Evolutionary conservation across 2,888 invertebrate species (phyloP), one percentile per base, ranked within the genome.

Genomic region (Odontothrips loti): DNA sequence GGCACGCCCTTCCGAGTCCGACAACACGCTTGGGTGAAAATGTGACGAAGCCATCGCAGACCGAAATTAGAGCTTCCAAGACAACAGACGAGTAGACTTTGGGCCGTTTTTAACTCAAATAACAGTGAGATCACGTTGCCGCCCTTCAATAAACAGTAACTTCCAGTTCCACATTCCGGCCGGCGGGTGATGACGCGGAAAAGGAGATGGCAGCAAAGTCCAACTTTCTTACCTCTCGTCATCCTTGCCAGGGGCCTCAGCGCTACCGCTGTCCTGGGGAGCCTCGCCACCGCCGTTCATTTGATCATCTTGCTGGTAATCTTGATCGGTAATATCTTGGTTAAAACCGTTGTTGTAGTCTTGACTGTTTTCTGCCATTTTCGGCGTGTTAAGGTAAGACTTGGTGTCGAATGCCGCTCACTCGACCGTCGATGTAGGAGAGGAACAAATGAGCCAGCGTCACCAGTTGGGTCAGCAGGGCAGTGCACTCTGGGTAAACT

Each of bases 211-310:
- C 43, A 80, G 27, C 27, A 43, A 80, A 79, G 20, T 10, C 23
- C 79, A 81, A 82, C 75, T 80, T 48, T 82, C 84, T 82, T 86
- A 87, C 86, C 87, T 86, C 84, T 87, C 94, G 89, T 94, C 94
- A 89, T 94, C 94, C 87, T 93, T 92, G 86, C 92, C 92, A 82
- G 93, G 91, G 85, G 92, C 92, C 89, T 93, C 93, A 84, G 92
- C 92, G 88, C 91, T 91, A 85, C 93, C 93, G 88, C 93, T 91
- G 87, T 93, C 93, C 48, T 87, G 86, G 85, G 91, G 90, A 85
- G 90, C 91, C 86, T 90, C 92, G 87, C 92, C 93, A 85, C 92
- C 92, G 87, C 83, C 88, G 87, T 86, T 86, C 86, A 87, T 90
- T 83, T 85, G 85, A 68, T 91, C 86, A 89, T 90, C 89, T 88